Conservation (phyloP, 2,888 invertebrate species). For the Clunio marinus region DNA sequence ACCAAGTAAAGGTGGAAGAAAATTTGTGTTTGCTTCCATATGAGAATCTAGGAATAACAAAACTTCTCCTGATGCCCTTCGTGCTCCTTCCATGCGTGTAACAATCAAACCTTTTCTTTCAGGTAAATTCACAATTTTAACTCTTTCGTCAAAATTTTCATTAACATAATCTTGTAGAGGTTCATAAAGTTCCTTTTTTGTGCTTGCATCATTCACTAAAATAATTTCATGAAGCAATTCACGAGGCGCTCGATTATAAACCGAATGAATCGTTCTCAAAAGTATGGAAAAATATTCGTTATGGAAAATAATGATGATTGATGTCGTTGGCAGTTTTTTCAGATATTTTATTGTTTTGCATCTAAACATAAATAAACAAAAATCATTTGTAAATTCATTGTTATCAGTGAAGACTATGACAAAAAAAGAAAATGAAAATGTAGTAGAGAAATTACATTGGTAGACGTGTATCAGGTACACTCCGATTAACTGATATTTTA, state of each 20-base stretch:
- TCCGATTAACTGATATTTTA: constrained; percentile 31
- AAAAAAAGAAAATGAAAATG: neutral
- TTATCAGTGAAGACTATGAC: neutral
- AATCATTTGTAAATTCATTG: too few species aligned
- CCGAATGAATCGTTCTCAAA: constrained; percentile 11
- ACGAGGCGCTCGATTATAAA: constrained; percentile 23
- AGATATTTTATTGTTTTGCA: constrained; percentile 31
- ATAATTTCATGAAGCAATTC: constrained; percentile 47
- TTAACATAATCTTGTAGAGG: constrained; percentile 51
- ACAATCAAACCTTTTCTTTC: constrained; percentile 83
- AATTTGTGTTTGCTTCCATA: constrained; percentile 80
- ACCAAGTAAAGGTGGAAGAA: constrained; percentile 57
- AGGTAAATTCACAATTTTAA: constrained; percentile 69
- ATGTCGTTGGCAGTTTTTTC: constrained; percentile 1
- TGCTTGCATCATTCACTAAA: constrained; percentile 54
- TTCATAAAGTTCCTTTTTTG: constrained; percentile 51
- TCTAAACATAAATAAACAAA: too few species aligned
- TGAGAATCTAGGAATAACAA: constrained; percentile 91
- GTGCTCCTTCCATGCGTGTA: constrained; percentile 84
- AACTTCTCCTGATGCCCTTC: constrained; percentile 74
- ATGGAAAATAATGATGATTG: constrained; percentile 24
- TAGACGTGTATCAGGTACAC: constrained; percentile 22
- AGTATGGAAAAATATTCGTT: constrained; percentile 21
- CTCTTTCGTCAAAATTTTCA: constrained; percentile 51
- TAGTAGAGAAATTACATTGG: neutral